Conservation (phyloP, 1,140 invertebrate species). For the Dreissena rostriformis region DNA sequence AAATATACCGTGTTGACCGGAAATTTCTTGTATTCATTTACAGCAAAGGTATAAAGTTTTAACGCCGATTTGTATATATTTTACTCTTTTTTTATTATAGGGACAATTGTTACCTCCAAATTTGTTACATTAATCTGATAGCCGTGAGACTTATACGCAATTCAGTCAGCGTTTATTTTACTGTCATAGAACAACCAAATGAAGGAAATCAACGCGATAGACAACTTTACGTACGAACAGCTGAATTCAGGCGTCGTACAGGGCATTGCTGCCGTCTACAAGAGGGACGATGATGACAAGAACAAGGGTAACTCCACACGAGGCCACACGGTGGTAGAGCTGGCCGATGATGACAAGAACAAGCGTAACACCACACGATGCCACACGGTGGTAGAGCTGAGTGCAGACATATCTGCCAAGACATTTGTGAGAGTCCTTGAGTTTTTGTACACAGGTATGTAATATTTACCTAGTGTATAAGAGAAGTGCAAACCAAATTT, state of each 20-base stretch:
- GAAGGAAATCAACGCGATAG: constrained; percentile 63
- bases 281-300: constrained; percentile 50
- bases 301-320: background rate
- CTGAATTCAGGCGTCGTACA: constrained; percentile 69
- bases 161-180: background rate
- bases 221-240: constrained; percentile 64
- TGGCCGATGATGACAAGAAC: background rate
- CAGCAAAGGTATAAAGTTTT: too few species aligned
- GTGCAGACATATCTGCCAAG: constrained; percentile 69
- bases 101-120: too few species aligned
- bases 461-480: too few species aligned
- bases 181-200: constrained; percentile 69
- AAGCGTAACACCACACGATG: background rate
- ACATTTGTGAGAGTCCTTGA: constrained; percentile 74
- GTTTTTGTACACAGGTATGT: constrained; percentile 77
- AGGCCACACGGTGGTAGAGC: background rate
- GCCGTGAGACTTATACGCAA: too few species aligned
- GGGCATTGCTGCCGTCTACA: constrained; percentile 66
- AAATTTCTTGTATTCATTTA: too few species aligned
- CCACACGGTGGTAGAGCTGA: constrained; percentile 66
- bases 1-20: too few species aligned
- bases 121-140: too few species aligned
- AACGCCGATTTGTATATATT: too few species aligned
- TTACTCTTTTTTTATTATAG: too few species aligned
- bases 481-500: too few species aligned